Percentiles rank a stretch among this genome's conserved stretches.
Conservation (phyloP, 2,888 invertebrate genomes). For the Lycaena phlaeas region DNA sequence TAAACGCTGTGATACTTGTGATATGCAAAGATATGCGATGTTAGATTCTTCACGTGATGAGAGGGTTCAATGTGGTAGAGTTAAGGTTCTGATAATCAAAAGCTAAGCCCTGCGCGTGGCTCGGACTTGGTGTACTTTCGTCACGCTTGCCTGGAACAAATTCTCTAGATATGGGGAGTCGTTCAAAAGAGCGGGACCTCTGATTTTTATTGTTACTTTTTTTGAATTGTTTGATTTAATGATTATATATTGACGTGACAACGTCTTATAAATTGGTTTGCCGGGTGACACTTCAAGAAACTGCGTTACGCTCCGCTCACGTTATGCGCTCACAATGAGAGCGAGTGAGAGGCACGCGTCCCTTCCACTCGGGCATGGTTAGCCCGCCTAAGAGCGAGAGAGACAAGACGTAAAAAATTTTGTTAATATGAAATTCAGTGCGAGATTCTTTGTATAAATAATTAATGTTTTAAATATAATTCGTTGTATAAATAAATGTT, state of each 20-base stretch:
- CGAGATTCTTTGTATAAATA: no score
- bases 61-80: conserved; percentile 8
- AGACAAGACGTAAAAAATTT: no score
- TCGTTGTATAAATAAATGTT: no score
- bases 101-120: conserved; percentile 49
- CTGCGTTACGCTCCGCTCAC: no score
- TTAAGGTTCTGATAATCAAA: conserved; percentile 25
- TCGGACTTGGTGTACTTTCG: conserved; percentile 57
- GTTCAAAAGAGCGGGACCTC: conserved; percentile 1
- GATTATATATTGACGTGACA: neutral
- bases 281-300: no score
- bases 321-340: no score
- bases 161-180: conserved; percentile 46
- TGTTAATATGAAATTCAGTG: no score
- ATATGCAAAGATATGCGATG: conserved; percentile 9
- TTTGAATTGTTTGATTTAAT: neutral
- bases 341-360: no score
- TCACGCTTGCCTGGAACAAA: conserved; percentile 63
- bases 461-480: no score
- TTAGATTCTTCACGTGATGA: neutral
- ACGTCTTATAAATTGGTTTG: no score
- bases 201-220: neutral
- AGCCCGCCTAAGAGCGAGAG: no score
- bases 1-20: conserved; percentile 14
- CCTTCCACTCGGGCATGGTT: no score